phyloP scores from a whole-genome alignment of 1,140 invertebrate species.

The Andricus grossulariae region DNA sequence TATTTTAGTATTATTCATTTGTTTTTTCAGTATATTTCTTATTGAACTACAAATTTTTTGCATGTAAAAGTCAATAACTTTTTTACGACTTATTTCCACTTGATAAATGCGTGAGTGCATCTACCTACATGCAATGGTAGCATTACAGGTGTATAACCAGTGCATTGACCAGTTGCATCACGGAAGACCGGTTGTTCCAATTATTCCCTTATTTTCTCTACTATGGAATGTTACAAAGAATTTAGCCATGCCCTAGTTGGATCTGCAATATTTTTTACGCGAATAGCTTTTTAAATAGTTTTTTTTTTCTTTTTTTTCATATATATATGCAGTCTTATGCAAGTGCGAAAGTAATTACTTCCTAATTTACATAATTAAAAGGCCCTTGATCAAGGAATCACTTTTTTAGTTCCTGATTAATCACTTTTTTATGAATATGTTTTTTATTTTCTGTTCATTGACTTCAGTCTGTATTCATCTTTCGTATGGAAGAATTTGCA shows the following conservation, averaged over 20 bases:
- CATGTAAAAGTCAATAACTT: conserved; percentile 37
- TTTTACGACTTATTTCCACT: conserved; percentile 46
- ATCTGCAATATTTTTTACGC: not conserved
- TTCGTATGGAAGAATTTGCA: not conserved
- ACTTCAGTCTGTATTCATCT: not conserved
- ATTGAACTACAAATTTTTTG: too few relatives aligned
- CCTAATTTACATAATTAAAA: conserved; percentile 18
- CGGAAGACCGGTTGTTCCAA: conserved; percentile 29
- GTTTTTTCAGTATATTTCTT: too few relatives aligned
- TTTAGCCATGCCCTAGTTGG: conserved; percentile 11
- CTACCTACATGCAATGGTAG: conserved; percentile 34
- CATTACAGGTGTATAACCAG: conserved; percentile 12
- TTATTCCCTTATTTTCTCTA: conserved; percentile 18
- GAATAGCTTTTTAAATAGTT: conserved; percentile 2
- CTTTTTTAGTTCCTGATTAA: not conserved
- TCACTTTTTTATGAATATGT: not conserved
- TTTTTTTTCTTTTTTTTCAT: too few relatives aligned
- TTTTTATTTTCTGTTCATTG: not conserved
- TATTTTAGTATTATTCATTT: too few relatives aligned
- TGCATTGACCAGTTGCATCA: conserved; percentile 13
- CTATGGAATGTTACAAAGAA: conserved; percentile 23
- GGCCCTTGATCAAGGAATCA: not conserved
- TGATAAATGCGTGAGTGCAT: conserved; percentile 44
- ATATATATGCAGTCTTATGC: conserved; percentile 23
- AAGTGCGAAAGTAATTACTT: not conserved